Evolutionary conservation across 2,797 vertebrate species (phyloP).

Genomic region (Pteropus rufus): DNA sequence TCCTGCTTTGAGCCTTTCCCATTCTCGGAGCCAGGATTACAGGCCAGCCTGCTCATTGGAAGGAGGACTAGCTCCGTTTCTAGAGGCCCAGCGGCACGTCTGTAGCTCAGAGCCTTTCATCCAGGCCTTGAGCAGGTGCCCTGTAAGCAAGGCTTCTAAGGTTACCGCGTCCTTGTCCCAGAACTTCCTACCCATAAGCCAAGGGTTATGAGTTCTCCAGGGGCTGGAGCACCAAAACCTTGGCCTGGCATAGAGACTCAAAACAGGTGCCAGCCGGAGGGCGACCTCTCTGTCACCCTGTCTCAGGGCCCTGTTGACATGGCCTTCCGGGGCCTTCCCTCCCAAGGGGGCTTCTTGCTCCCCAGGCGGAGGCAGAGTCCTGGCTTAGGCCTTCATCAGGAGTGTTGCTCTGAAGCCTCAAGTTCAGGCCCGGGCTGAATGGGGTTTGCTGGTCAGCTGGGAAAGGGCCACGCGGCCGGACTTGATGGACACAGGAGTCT

Average conservation of each 20-base stretch:
- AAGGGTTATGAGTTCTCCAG: neutral
- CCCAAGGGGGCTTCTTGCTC: neutral
- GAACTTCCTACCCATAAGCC: neutral
- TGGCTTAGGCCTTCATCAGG: neutral
- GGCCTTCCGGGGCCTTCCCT: neutral
- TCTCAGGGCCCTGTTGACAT: neutral
- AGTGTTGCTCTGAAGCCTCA: neutral
- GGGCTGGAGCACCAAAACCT: neutral
- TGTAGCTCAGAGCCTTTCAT: neutral
- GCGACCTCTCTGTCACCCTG: neutral
- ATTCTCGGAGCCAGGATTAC: slow-evolving; percentile 34
- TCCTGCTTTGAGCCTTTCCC: slow-evolving; percentile 36
- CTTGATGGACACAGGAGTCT: neutral
- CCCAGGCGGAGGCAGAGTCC: neutral
- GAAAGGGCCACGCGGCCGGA: neutral
- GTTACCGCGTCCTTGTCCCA: neutral
- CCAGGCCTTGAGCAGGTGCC: neutral
- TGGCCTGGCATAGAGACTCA: neutral
- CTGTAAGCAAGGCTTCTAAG: neutral
- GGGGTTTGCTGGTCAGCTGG: neutral
- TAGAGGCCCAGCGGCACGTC: neutral
- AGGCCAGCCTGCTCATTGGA: neutral
- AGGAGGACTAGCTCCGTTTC: neutral
- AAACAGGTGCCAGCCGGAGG: neutral
- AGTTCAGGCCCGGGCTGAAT: neutral